phyloP scores from a whole-genome alignment of 2,797 vertebrate genomes.

The Corythornis leucogaster region DNA sequence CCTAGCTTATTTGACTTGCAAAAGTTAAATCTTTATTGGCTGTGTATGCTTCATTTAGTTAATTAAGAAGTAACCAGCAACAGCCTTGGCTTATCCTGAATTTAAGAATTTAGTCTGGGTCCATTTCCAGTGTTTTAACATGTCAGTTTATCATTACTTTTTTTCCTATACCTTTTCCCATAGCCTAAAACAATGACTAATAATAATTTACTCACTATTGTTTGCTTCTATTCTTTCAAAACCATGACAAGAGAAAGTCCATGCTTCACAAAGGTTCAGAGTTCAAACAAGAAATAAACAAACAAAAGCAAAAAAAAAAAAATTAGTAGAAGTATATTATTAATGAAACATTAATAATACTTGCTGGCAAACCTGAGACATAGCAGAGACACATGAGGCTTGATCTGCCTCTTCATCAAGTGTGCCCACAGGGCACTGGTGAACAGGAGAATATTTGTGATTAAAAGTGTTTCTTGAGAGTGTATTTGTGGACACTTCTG shows the following conservation, averaged over 20 bases:
- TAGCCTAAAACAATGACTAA: not conserved
- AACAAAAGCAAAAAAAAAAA: not conserved
- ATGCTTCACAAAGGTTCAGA: not conserved
- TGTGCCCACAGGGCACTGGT: not conserved
- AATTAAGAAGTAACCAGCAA: constrained; percentile 46
- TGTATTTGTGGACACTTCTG: not conserved
- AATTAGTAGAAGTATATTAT: not conserved
- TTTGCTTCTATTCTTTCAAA: constrained; percentile 1
- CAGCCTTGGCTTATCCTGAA: not conserved
- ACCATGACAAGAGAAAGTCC: not conserved
- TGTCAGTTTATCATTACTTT: not conserved
- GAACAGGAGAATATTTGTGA: not conserved
- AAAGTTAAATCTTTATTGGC: constrained; percentile 28
- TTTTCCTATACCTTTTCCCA: not conserved
- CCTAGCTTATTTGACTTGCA: constrained; percentile 14
- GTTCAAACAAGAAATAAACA: not conserved
- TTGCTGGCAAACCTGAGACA: not conserved
- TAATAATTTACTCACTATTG: not conserved
- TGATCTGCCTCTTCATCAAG: not conserved
- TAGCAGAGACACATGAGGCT: not conserved
- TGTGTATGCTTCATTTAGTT: not conserved
- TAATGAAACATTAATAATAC: not conserved
- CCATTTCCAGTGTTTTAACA: constrained; percentile 8
- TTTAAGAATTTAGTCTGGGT: constrained; percentile 25
- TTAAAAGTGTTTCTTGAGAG: not conserved